Evolutionary conservation across 1,140 invertebrate genomes (phyloP), one percentile per base, ranked within the genome.

Genomic region (Euura saliciscinereae): DNA sequence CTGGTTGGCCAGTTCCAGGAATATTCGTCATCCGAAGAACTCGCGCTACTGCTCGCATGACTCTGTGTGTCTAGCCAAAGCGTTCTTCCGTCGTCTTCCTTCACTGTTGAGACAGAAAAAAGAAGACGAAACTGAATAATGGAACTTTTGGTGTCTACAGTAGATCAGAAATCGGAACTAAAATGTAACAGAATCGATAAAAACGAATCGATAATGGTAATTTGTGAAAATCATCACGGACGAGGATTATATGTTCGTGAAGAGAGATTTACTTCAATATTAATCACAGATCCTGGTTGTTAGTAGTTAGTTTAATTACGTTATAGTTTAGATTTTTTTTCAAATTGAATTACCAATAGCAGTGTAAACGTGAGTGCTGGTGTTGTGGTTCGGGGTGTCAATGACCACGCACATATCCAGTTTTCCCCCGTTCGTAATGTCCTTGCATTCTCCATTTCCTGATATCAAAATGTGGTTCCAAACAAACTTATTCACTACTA

Each of bases 31-130:
- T 93, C 91, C 71, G 90, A 88, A 75, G 91, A 78, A 85, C 89
- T 82, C 77, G 87, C 76, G 79, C 86, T 79, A 59, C 91, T 92
- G 74, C 92, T 92, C 44, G 91, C 91, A 79, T 94, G 92, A 67
- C 92, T 93, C 81, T 93, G 92, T 42, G 91, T 93, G 77, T 93
- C 93, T 75, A 93, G 87, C 90, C 93, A 94, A n/a, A 94, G 85
- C 8, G 91, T 91, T 77, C 92, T 89, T 42, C 91, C 91, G 78
- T 93, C 93, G 78, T 94, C 93, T 83, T 93, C 91, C 77, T 88
- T 86, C 68, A 81, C 81, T 81, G 76, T 76, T 76, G 43, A 69
- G 71, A n/a, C 71, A 69, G 68, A 73, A 7, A 45, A 44, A 65
- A 73, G 68, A 67, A 74, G 42, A 65, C 6, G 45, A 44, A 28